phyloP scores from a whole-genome alignment of 2,797 vertebrate species.

The Amazonetta brasiliensis region DNA sequence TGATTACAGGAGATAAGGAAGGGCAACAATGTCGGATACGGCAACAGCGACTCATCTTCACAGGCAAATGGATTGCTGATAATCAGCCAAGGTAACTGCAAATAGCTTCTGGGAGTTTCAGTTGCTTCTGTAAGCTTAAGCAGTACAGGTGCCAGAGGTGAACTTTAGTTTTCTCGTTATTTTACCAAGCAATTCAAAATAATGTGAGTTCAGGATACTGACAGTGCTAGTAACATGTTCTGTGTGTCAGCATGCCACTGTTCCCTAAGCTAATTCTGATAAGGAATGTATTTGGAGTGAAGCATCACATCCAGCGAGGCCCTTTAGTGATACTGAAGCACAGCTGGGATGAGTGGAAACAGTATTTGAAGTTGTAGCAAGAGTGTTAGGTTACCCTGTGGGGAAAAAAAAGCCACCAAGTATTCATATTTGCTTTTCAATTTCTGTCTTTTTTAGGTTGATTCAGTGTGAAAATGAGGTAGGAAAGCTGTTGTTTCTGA shows the following conservation, averaged over 20 bases:
- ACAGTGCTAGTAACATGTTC: accelerated
- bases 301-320: background rate
- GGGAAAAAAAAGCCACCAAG: background rate
- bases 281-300: background rate
- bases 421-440: background rate
- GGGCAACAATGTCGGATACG: slow-evolving; percentile 85
- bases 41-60: slow-evolving; percentile 89
- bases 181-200: background rate
- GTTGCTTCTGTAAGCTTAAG: background rate
- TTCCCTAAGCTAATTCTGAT: background rate
- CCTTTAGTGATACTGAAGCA: background rate
- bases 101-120: background rate
- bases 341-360: background rate
- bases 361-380: background rate
- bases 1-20: slow-evolving; percentile 90
- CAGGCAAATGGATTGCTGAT: slow-evolving; percentile 96
- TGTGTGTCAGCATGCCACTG: background rate
- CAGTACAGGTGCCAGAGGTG: background rate
- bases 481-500: slow-evolving; percentile 91
- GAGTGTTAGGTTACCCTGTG: background rate
- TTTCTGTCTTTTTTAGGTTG: slow-evolving; percentile 81
- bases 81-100: slow-evolving; percentile 88
- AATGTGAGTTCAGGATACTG: background rate
- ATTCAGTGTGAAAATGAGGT: slow-evolving; percentile 90
- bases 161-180: background rate